Conservation (phyloP, 2,113 vertebrate species). For the Mastomys natalensis region DNA sequence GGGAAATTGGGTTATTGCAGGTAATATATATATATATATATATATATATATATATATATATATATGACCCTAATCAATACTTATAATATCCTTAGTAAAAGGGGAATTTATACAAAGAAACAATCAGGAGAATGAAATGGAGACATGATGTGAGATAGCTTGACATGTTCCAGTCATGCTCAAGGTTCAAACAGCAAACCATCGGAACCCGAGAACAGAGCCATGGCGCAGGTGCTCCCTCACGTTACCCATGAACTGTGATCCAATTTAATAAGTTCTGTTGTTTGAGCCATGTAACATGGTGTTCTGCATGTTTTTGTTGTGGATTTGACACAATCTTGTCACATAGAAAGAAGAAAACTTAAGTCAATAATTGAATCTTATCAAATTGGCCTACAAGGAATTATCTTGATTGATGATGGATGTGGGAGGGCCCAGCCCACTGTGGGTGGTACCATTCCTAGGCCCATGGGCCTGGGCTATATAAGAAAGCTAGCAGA, state of each 20-base stretch:
- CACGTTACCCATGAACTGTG: background rate
- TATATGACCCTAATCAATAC: background rate
- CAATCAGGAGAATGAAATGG: background rate
- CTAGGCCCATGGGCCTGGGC: background rate
- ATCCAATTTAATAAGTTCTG: background rate
- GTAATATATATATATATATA: too few relatives aligned
- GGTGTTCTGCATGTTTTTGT: background rate
- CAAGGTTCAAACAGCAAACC: background rate
- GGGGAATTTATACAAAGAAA: background rate
- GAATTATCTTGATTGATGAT: background rate
- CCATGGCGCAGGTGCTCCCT: accelerated
- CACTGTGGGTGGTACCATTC: background rate
- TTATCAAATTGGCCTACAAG: background rate
- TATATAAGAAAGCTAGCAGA: background rate
- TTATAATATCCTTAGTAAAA: background rate
- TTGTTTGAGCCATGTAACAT: background rate
- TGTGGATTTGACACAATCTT: background rate
- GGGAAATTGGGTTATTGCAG: background rate
- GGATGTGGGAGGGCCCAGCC: too few relatives aligned
- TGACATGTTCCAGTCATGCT: background rate
- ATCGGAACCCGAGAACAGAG: background rate
- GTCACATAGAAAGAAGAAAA: background rate
- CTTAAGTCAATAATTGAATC: background rate
- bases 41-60: too few relatives aligned
- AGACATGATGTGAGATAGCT: background rate